A percentile compares a stretch with the other conserved stretches of the same genome.
Conservation (phyloP, 2,888 invertebrate genomes). For the Phyto melanocephala region DNA sequence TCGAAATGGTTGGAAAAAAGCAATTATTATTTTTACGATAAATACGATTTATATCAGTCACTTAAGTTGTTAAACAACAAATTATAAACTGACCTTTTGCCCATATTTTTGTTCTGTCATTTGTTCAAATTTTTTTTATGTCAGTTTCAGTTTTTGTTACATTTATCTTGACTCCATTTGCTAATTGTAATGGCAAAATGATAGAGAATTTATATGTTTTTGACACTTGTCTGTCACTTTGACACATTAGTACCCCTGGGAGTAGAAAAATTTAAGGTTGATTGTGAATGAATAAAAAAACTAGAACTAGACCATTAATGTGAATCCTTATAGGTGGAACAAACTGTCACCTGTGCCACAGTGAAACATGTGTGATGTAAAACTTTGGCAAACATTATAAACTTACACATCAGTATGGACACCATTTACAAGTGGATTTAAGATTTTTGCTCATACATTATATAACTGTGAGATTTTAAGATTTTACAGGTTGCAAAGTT, state of each 20-base stretch:
- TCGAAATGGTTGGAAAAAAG: too few relatives aligned
- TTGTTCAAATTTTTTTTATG: not conserved
- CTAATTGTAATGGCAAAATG: slow-evolving; percentile 38
- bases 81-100: slow-evolving; percentile 3
- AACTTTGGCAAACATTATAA: not conserved
- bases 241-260: slow-evolving; percentile 5
- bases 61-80: not conserved
- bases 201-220: slow-evolving; percentile 23
- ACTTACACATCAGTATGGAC: not conserved
- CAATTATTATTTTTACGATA: slow-evolving; percentile 11
- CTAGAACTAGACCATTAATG: slow-evolving; percentile 4
- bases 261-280: not conserved
- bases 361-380: not conserved
- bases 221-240: slow-evolving; percentile 50
- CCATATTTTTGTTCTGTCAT: not conserved
- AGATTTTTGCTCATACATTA: too few relatives aligned
- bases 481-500: not conserved
- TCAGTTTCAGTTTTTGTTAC: not conserved
- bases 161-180: slow-evolving; percentile 29
- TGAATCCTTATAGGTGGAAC: not conserved
- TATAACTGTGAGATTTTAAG: too few relatives aligned
- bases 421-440: too few relatives aligned
- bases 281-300: not conserved
- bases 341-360: slow-evolving; percentile 25
- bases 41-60: not conserved